Evolutionary conservation across 2,797 vertebrate species (phyloP), one percentile per base, ranked within the genome.

Genomic region (Diceros bicornis): DNA sequence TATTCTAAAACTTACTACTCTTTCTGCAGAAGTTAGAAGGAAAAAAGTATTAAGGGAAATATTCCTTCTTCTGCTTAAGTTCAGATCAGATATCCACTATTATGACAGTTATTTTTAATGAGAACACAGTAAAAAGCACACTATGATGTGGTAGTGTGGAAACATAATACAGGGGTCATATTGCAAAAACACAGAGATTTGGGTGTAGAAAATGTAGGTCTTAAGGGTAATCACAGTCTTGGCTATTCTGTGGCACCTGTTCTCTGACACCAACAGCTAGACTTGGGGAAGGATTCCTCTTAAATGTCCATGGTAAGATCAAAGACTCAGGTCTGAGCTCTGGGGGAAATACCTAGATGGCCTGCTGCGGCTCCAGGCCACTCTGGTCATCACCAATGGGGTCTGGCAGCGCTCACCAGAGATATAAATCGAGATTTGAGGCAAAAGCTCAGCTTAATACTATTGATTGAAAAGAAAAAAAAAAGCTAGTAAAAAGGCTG

Each of bases 1-100:
- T 88, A 95, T n/a, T 95, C 59, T 93, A 68, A 92, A 97, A 89
- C 9, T 68, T 69, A 62, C 50, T 84, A 88, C 21, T 84, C 37
- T 93, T 88, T 89, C 44, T 77, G 44, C 8, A 93, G n/a, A 95
- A 78, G 79, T 89, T 71, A 92, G 41, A 93, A 94, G 50, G 41
- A 88, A 86, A 97, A 89, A 69, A 47, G 27, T 17, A 84, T 87
- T 69, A 74, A 74, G 44, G 64, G 47, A 96, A 95, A 21, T 90
- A 72, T 77, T 89, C 50, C 34, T 86, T 82, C n/a, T 25, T 71
- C 37, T 89, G 68, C 44, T 95, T 83, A 95, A 93, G 61, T 89
- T 95, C 61, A 61, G 69, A 78, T 87, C 8, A 71, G 44, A 52
- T 78, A 96, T 50, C 47, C 10, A 74, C 34, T 55, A 78, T 61